Conservation (phyloP, 2,113 vertebrate species). For the Psilopogon haemacephalus region DNA sequence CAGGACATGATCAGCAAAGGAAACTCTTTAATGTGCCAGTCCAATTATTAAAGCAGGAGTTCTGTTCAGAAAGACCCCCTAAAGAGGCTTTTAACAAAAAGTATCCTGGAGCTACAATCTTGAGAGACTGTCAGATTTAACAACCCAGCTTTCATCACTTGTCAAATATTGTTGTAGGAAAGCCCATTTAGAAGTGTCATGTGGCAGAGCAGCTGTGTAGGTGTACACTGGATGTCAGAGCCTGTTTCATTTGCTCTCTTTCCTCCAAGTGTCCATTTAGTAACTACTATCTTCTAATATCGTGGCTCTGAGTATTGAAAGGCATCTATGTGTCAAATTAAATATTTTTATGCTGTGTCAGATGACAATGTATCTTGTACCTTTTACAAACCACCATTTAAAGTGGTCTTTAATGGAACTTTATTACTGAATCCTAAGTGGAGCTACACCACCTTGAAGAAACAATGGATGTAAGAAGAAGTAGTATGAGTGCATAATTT, state of each 20-base stretch:
- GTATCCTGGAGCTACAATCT: neutral
- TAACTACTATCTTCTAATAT: neutral
- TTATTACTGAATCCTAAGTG: neutral
- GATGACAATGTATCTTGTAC: neutral
- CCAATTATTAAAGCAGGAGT: neutral
- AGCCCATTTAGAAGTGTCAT: conserved; percentile 17
- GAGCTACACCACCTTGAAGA: neutral
- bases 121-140: conserved; percentile 17
- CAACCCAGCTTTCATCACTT: conserved; percentile 2
- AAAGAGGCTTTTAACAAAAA: neutral
- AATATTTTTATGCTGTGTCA: neutral
- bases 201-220: neutral
- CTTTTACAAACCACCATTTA: neutral
- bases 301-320: neutral
- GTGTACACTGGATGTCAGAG: neutral
- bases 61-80: neutral
- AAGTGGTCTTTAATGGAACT: neutral
- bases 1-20: neutral
- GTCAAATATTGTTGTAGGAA: conserved; percentile 34
- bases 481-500: neutral
- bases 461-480: neutral
- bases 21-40: neutral
- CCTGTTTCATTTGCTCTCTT: neutral
- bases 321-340: neutral
- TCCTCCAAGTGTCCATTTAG: neutral